phyloP scores from a whole-genome alignment of 2,888 invertebrate species.

The Andrena bicolor region DNA sequence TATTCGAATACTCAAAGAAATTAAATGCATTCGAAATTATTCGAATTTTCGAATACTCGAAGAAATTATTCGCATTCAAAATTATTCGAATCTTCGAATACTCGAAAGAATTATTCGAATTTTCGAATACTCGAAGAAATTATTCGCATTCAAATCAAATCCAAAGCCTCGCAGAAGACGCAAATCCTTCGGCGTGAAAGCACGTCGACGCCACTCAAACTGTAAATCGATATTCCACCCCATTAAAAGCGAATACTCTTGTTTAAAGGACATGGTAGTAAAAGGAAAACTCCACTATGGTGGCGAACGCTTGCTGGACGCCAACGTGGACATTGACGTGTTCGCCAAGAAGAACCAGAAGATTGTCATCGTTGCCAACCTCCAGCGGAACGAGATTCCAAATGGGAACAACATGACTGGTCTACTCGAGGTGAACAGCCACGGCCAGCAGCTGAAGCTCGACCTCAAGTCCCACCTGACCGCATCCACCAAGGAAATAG shows the following conservation, averaged over 20 bases:
- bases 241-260: background rate
- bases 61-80: too few species aligned
- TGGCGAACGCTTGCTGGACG: constrained; percentile 81
- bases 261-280: constrained; percentile 84
- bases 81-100: too few species aligned
- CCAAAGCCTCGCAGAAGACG: too few species aligned
- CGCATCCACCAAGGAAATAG: constrained; percentile 78
- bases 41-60: too few species aligned
- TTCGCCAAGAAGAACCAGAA: constrained; percentile 88
- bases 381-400: constrained; percentile 68
- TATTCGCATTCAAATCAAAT: too few species aligned
- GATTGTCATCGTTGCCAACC: constrained; percentile 84
- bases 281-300: constrained; percentile 85
- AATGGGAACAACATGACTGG: constrained; percentile 85
- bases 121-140: too few species aligned
- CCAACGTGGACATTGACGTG: constrained; percentile 86
- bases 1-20: too few species aligned
- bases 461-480: constrained; percentile 81
- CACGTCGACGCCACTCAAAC: too few species aligned
- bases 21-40: too few species aligned
- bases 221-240: too few species aligned
- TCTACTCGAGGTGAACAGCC: constrained; percentile 84
- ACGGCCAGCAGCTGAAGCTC: constrained; percentile 84
- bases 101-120: too few species aligned
- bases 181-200: too few species aligned